Base-by-base conservation (phyloP, 2,888 invertebrate species). In the Stenurella melanura region DNA sequence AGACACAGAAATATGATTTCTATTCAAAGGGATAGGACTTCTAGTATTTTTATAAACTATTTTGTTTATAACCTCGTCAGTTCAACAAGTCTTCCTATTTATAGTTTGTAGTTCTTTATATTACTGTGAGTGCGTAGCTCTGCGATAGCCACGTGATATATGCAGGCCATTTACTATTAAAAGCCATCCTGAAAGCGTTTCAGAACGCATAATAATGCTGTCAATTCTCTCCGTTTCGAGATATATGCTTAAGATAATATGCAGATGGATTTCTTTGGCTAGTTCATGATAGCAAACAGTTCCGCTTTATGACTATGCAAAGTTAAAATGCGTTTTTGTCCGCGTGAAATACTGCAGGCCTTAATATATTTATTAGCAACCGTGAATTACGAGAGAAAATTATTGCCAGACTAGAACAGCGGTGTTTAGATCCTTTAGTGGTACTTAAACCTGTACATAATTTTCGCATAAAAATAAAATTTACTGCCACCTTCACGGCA, bases 161-260 rank as follows among this genome's bases (percentile, higher is more conserved):
- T n/a, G 50, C n/a, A 50, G n/a, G n/a, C 15, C n/a, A n/a, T 50
- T 50, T n/a, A 50, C 50, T n/a, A 50, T 50, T 50, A 50, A 50
- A 15, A 50, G 7, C n/a, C n/a, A 1, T 12, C 5, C n/a, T n/a
- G 50, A n/a, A 50, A 50, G 50, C 50, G 50, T 17, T 50, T 6
- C 12, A 50, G 50, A 50, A n/a, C n/a, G 50, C 50, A 50, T 50
- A 50, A 50, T 50, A 50, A 50, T 50, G 50, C 4, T 50, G 50
- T 50, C 50, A 50, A 50, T 50, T 50, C 50, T 50, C 50, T 50
- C 50, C 50, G n/a, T n/a, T n/a, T n/a, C 50, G 2, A 50, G 50
- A 50, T 50, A 50, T 50, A 50, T n/a, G 15, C 2, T 50, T 50
- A n/a, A 50, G 50, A 50, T 50, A 50, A 50, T 50, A 50, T 50